A percentile compares a stretch with the other conserved stretches of the same genome.
Evolutionary conservation across 2,888 invertebrate species (phyloP).

Genomic region (Ormia ochracea): DNA sequence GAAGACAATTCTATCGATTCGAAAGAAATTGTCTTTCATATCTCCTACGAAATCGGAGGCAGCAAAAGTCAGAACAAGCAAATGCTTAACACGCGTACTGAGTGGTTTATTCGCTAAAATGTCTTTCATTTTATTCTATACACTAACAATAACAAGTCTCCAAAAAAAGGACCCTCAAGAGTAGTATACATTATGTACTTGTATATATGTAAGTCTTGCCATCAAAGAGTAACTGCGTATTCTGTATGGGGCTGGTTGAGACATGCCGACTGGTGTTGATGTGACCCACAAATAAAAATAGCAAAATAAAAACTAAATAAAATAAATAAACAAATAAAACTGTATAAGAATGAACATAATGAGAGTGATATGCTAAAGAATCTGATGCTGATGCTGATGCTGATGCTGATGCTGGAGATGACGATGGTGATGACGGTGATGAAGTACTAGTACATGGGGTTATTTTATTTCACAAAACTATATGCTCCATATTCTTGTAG

Average conservation of each 20-base stretch:
- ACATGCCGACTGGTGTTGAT: slow-evolving; percentile 52
- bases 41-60: neutral
- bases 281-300: slow-evolving; percentile 46
- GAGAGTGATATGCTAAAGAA: slow-evolving; percentile 6
- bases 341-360: slow-evolving; percentile 18
- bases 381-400: neutral
- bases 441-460: neutral
- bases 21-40: no score
- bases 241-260: slow-evolving; percentile 41
- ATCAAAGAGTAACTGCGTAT: slow-evolving; percentile 21
- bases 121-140: neutral
- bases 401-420: neutral
- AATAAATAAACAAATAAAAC: neutral
- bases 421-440: neutral
- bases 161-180: slow-evolving; percentile 21
- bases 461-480: slow-evolving; percentile 11
- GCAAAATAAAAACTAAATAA: neutral
- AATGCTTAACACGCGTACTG: neutral
- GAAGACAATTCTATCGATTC: no score
- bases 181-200: neutral
- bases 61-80: neutral
- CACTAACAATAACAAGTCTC: slow-evolving; percentile 10
- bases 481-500: slow-evolving; percentile 9
- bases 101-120: neutral
- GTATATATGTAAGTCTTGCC: neutral